Percentiles rank a stretch among this genome's conserved stretches.
These are phyloP conservation scores for Pseudonaja textilis DNA, from an alignment of 2,113 vertebrate species.

Conservation along the genomic window DNA sequence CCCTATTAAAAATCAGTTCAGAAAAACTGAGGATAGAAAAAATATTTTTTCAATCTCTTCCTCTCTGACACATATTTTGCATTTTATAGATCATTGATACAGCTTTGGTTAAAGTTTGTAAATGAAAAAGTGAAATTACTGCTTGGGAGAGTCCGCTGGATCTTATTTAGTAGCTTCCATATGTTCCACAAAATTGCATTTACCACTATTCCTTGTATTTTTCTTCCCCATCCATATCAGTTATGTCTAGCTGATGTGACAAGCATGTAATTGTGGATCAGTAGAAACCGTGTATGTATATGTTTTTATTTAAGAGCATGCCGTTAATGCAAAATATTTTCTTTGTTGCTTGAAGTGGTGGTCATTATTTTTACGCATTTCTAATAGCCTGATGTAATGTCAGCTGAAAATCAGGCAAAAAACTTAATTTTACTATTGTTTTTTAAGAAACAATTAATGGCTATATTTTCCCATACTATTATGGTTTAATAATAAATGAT, in stretches of 20 bases:
- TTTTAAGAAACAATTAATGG: neutral
- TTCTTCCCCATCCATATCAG: neutral
- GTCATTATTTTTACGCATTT: neutral
- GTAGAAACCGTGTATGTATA: constrained; percentile 7
- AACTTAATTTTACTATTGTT: neutral
- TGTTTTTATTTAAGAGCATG: neutral
- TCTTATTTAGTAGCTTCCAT: neutral
- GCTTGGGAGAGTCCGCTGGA: neutral
- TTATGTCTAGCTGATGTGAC: neutral
- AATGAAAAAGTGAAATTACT: neutral
- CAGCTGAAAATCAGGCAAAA: neutral
- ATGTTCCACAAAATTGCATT: constrained; percentile 13
- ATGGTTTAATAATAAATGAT: neutral
- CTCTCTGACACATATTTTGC: neutral
- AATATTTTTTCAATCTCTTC: constrained; percentile 24
- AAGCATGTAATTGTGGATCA: constrained; percentile 15
- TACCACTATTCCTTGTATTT: neutral
- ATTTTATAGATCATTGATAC: constrained; percentile 12
- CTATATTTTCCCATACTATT: neutral
- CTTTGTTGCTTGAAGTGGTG: neutral
- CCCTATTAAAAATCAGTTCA: neutral
- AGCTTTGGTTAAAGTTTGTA: constrained; percentile 1
- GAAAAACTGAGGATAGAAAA: neutral
- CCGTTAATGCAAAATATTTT: neutral
- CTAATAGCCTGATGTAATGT: neutral